These are phyloP conservation scores for Cerastis leucographa DNA, from an alignment of 2,888 invertebrate genomes.

Conservation along the genomic window DNA sequence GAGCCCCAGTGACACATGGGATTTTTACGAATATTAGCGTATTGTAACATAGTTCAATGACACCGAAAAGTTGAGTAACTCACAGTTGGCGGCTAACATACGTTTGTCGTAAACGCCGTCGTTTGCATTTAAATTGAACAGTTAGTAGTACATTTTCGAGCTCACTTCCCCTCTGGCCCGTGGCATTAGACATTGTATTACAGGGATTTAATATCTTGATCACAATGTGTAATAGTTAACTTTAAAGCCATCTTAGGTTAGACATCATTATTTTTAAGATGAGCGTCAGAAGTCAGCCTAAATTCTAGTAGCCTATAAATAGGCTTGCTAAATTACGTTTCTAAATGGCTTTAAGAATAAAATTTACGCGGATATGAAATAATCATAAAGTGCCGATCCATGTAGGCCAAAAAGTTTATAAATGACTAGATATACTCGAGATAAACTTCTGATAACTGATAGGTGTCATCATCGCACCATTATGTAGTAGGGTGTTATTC, in stretches of 20 bases:
- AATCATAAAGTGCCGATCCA: constrained; percentile 45
- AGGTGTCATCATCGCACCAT: constrained; percentile 41
- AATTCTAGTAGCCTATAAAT: background rate
- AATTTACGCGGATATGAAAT: constrained; percentile 19
- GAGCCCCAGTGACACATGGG: background rate
- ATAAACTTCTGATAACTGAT: constrained; percentile 57
- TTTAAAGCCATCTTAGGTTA: background rate
- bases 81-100: background rate
- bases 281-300: background rate
- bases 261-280: background rate
- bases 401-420: constrained; percentile 54
- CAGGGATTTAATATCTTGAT: background rate
- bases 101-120: background rate
- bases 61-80: background rate
- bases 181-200: background rate
- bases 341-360: constrained; percentile 15
- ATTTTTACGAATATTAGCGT: background rate
- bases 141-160: background rate
- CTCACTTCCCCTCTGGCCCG: background rate
- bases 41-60: background rate
- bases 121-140: background rate
- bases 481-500: constrained; percentile 1
- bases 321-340: background rate
- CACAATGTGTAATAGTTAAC: background rate
- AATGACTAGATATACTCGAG: constrained; percentile 55